Evolutionary conservation across 2,797 vertebrate genomes (phyloP), one percentile per base, ranked within the genome.

Genomic region (Pseudocheirus occidentalis): DNA sequence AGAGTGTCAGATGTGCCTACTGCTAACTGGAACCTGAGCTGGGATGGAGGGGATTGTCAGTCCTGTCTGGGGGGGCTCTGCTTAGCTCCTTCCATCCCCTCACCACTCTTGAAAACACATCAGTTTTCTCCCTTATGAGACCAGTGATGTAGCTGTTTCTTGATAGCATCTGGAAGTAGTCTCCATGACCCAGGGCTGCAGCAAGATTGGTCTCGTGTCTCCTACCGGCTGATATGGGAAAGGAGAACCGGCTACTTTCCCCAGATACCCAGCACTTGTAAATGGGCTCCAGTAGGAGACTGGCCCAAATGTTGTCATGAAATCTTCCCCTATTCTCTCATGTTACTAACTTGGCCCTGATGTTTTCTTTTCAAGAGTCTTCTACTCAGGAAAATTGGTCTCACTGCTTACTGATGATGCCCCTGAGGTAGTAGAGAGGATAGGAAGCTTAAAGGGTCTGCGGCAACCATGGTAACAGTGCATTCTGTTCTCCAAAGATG

Each of bases 391-490:
- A 34, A 27, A 58, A 29, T 66, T 5, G 34, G 14, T 66, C 34
- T 58, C 31, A 10, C n/a, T 27, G 1, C n/a, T 40, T 81, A 46
- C 40, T 46, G 40, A 11, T 27, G 21, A 10, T 46, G 40, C 73
- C 73, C 40, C 3, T 0, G 2, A 14, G 31, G 12, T 1, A 0
- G 31, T 3, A 28, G 40, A n/a, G 52, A 7, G 29, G 52, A 14
- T 55, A 52, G 34, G 54, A 55, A 56, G 6, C 58, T 66, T 52
- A 7, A 50, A 29, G 31, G 55, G 55, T 18, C 13, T 16, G 13
- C 16, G 14, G 34, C n/a, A 66, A 18, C 62, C 62, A 46, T 81
- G 21, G 73, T 46, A 81, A 81, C 73, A 21, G 31, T 4, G 73
- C 73, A 50, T 11, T 40, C 21, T 27, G 9, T 21, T 27, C 9